Percentiles rank a stretch among this genome's conserved stretches.
Evolutionary conservation across 2,113 vertebrate species (phyloP).

Genomic region (Micronisus gabar): DNA sequence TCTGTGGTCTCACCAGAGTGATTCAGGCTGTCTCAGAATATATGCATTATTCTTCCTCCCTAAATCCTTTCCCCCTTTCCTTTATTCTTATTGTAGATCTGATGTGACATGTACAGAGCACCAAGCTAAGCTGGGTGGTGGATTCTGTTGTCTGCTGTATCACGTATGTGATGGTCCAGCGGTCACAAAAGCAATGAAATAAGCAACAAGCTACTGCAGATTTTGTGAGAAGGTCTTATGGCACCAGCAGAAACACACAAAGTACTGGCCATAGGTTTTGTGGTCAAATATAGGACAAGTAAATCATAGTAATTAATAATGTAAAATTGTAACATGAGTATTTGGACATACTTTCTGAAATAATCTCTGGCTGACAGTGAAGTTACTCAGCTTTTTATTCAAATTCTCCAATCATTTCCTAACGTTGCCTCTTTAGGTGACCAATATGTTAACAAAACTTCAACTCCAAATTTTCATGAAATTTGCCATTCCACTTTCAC

Average conservation of each 20-base stretch:
- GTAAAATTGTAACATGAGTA: neutral
- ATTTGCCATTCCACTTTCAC: neutral
- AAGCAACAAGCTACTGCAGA: neutral
- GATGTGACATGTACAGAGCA: neutral
- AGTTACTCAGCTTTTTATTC: neutral
- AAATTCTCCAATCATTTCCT: neutral
- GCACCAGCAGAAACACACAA: neutral
- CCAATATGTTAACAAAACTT: neutral
- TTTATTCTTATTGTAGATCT: neutral
- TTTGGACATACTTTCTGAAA: neutral
- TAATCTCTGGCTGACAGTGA: neutral
- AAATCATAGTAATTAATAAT: neutral
- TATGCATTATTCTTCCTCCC: neutral
- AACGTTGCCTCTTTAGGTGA: neutral
- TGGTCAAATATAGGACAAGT: neutral
- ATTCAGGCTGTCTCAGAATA: neutral
- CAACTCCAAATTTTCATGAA: neutral
- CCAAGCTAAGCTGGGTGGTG: neutral
- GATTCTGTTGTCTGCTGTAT: neutral
- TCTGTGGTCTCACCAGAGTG: neutral
- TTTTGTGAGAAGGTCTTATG: neutral
- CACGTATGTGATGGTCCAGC: neutral
- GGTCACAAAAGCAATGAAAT: neutral
- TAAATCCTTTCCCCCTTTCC: neutral
- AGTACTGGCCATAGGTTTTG: neutral